phyloP scores from a whole-genome alignment of 2,797 vertebrate species.

The Notoglanidium macrostoma region DNA sequence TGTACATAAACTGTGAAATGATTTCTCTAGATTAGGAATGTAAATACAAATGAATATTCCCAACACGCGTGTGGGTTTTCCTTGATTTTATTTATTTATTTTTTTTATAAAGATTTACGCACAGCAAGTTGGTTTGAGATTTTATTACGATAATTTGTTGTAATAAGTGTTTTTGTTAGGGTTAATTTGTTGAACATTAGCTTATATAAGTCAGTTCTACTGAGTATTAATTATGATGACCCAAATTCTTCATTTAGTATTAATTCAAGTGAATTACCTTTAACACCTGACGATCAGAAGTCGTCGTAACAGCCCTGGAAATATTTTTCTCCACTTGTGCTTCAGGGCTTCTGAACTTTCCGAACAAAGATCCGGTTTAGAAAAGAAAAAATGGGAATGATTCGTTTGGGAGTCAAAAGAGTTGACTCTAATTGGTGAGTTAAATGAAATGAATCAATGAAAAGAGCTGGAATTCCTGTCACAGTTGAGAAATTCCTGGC shows the following conservation, averaged over 20 bases:
- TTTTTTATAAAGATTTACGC: neutral
- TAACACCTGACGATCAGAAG: neutral
- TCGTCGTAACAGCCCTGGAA: neutral
- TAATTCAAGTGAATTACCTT: neutral
- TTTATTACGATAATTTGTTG: neutral
- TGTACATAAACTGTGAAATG: conserved; percentile 35
- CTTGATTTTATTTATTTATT: neutral
- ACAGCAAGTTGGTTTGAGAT: neutral
- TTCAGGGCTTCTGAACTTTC: neutral
- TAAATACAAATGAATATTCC: conserved; percentile 40
- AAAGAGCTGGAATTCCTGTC: neutral
- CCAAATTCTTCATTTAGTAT: neutral
- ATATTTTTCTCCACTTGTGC: neutral
- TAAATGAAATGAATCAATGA: neutral
- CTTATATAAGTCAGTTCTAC: neutral
- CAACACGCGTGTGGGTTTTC: neutral
- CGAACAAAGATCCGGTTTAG: neutral
- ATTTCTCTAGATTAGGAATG: conserved; percentile 45
- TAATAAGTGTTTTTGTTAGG: neutral
- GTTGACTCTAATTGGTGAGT: neutral
- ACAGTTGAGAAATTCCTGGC: neutral
- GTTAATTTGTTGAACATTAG: neutral
- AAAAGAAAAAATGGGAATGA: neutral
- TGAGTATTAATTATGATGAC: neutral
- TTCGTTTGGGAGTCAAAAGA: neutral